Conservation (phyloP, 2,113 vertebrate genomes). For the Malurus melanocephalus region DNA sequence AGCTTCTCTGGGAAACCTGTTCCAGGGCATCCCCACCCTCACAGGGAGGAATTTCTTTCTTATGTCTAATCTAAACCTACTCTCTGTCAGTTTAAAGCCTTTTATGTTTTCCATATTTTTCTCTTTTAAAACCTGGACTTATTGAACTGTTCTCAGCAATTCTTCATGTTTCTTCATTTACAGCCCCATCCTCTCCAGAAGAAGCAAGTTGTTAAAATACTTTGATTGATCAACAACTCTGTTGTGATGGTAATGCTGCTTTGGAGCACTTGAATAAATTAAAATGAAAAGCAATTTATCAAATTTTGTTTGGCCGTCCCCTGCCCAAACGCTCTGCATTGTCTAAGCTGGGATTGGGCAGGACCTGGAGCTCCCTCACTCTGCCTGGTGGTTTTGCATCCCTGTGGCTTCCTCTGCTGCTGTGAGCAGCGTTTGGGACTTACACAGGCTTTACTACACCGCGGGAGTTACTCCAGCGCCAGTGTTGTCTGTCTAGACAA, state of each 20-base stretch:
- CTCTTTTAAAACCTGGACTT: neutral
- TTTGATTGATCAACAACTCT: neutral
- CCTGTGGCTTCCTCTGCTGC: neutral
- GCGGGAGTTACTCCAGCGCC: neutral
- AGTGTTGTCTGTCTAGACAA: conserved; percentile 46
- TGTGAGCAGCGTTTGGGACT: neutral
- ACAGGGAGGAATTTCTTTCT: neutral
- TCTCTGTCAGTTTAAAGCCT: neutral
- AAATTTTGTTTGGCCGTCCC: neutral
- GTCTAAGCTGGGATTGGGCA: neutral
- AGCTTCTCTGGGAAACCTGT: neutral
- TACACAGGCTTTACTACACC: neutral
- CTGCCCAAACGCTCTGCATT: neutral
- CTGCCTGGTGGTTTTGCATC: neutral
- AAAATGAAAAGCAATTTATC: neutral
- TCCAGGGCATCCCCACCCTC: neutral
- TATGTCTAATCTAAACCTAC: neutral
- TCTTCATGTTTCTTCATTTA: neutral
- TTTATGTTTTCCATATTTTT: neutral
- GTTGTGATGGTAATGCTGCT: neutral
- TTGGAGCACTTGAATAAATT: neutral
- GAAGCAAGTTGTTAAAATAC: neutral
- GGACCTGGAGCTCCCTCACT: conserved; percentile 14
- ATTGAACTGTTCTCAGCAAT: neutral
- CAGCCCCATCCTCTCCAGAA: neutral